phyloP scores from a whole-genome alignment of 2,797 vertebrate species.

The Alauda arvensis region DNA sequence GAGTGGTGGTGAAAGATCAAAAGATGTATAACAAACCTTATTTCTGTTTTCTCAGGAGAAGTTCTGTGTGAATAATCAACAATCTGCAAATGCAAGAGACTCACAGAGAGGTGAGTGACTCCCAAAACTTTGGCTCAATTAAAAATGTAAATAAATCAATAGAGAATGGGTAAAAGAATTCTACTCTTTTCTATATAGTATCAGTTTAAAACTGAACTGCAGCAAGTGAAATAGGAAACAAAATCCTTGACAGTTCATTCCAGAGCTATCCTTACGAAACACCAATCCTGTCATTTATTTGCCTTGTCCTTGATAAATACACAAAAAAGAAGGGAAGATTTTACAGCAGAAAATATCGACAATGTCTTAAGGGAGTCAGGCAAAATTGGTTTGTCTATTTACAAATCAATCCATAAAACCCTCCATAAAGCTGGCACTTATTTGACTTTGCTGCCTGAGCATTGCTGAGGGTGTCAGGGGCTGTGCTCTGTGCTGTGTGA shows the following conservation, averaged over 20 bases:
- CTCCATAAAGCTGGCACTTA: constrained; percentile 18
- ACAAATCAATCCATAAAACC: constrained; percentile 52
- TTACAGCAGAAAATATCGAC: constrained; percentile 30
- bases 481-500: not conserved
- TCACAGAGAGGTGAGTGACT: not conserved
- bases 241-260: not conserved
- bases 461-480: not conserved
- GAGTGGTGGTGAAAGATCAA: not conserved
- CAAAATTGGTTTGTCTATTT: constrained; percentile 40
- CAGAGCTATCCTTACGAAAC: not conserved
- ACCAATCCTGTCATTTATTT: not conserved
- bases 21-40: not conserved
- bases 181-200: not conserved
- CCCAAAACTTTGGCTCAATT: not conserved
- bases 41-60: not conserved
- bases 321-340: not conserved
- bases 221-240: not conserved
- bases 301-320: constrained; percentile 29
- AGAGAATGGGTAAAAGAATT: not conserved
- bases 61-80: not conserved
- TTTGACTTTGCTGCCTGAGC: not conserved
- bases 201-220: not conserved
- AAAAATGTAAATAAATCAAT: not conserved
- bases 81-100: not conserved
- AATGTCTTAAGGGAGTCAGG: constrained; percentile 3